Evolutionary conservation across 2,113 vertebrate genomes (phyloP), one percentile per base, ranked within the genome.

Genomic region (Cyanoramphus novaezelandiae): DNA sequence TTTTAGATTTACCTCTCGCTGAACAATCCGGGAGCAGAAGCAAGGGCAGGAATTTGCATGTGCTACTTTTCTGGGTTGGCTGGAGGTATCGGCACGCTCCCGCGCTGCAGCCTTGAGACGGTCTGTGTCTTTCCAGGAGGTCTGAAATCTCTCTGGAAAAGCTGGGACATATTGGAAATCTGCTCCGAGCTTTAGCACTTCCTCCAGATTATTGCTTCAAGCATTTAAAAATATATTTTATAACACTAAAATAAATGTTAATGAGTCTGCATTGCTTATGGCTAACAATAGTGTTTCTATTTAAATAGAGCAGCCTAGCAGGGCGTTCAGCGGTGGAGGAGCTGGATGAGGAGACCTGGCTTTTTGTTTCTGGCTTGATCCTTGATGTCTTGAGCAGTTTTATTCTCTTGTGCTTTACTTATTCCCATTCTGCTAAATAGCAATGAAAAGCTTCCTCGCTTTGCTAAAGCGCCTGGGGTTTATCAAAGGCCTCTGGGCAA

Each of bases 151-250:
- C 82, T 14, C 60, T 76, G 69, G 72, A 49, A 82, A 76, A 94
- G 49, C 90, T 79, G 81, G 69, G 81, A 10, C 75, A 35, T 29
- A 35, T 21, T 89, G 86, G 67, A 95, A 97, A 89, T 7, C 27
- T 0, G 17, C 91, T 87, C 69, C 5, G 3, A 76, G 83, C 92
- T 89, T 92, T 91, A 88, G 88, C 95, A 78, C 94, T 94, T 95
- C 96, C 94, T 96, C 87, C 91, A 39, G 91, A 71, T 91, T 70
- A 91, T 90, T 96, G 88, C 79, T 96, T 83, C 65, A 64, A 86
- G 82, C 81, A 68, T 83, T 94, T 88, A 95, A 94, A 96, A 94
- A 95, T 94, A 88, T 72, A 67, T 90, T 93, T 94, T 52, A 77
- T 83, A 64, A 41, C 72, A 78, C 83, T 79, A 79, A 86, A 95